These are phyloP conservation scores for Plectropomus leopardus DNA, from an alignment of 2,113 vertebrate species.

Conservation along the genomic window DNA sequence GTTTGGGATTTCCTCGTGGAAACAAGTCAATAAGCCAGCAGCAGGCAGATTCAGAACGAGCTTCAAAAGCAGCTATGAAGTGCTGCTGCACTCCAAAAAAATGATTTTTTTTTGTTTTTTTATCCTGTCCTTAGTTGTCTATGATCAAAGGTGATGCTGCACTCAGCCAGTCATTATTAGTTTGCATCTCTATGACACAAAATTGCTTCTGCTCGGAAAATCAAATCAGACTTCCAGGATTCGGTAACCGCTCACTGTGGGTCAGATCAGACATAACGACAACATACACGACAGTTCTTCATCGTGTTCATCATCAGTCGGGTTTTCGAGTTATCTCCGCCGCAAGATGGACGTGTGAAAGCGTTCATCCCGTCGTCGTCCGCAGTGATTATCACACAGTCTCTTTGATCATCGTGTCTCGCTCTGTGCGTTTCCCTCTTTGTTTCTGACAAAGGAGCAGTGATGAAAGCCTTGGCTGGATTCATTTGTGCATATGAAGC, in stretches of 20 bases:
- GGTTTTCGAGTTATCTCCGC: not conserved
- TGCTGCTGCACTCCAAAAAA: slow-evolving; percentile 12
- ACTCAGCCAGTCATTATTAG: not conserved
- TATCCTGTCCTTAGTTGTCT: slow-evolving; percentile 1
- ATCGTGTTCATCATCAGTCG: not conserved
- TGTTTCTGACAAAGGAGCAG: slow-evolving; percentile 9
- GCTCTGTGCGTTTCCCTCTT: slow-evolving; percentile 14
- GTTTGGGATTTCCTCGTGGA: slow-evolving; percentile 17
- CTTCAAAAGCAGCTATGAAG: slow-evolving; percentile 1
- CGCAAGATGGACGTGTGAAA: slow-evolving; percentile 19
- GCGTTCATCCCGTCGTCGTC: slow-evolving; percentile 35
- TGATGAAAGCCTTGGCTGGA: slow-evolving; percentile 14
- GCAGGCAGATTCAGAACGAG: not conserved
- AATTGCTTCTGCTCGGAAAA: not conserved
- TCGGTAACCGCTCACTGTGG: not conserved
- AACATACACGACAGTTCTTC: not conserved
- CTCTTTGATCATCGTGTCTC: slow-evolving; percentile 51
- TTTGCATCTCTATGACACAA: not conserved
- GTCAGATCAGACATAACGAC: not conserved
- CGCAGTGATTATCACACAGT: slow-evolving; percentile 24
- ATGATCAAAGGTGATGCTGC: slow-evolving; percentile 42
- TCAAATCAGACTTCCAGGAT: not conserved
- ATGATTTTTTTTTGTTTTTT: not conserved
- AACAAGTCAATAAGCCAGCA: not conserved
- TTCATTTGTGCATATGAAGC: slow-evolving; percentile 10